Evolutionary conservation across 2,113 vertebrate species (phyloP), one percentile per base, ranked within the genome.

Genomic region (Gila orcuttii): DNA sequence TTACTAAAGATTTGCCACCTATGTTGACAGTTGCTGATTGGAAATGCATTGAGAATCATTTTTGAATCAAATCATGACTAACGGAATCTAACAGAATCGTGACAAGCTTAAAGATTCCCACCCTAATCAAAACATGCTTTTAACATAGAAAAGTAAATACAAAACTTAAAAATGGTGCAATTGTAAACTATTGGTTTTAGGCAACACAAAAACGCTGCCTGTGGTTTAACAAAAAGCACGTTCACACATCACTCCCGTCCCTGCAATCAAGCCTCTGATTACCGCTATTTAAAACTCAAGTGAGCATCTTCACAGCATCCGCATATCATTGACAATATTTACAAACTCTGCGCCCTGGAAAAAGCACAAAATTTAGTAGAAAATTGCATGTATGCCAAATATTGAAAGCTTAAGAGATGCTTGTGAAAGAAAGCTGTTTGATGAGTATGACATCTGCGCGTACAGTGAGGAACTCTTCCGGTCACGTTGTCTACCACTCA

Each of bases 241-340:
- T 85, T 64, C 74, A 74, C 28, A 75, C 42, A 73, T 84, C 83
- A 74, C 78, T 79, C 84, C 50, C 83, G 33, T 83, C 87, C 81
- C 84, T 85, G 88, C 86, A 87, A 86, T 87, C 84, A 86, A 62
- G 69, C 81, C 33, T 74, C 64, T 85, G 81, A 88, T 85, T 88
- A 88, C 87, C 55, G 80, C 81, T 82, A 88, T 88, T 88, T 88
- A 84, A 82, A 64, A 75, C 77, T 86, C 87, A 85, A 85, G 85
- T 82, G 73, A 47, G 52, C 71, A 75, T 76, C 85, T 88, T 60
- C 75, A 36, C 50, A 77, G 74, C 71, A 86, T 86, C 85, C 60
- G 60, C 71, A 36, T 31, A 76, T 64, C 66, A 83, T 31, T 86
- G 71, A 39, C 79, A 86, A 76, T 86, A 82, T 86, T 82, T 86